Percentiles rank a stretch among this genome's conserved stretches.
Evolutionary conservation across 2,797 vertebrate genomes (phyloP).

Genomic region (Sebastes miniatus): DNA sequence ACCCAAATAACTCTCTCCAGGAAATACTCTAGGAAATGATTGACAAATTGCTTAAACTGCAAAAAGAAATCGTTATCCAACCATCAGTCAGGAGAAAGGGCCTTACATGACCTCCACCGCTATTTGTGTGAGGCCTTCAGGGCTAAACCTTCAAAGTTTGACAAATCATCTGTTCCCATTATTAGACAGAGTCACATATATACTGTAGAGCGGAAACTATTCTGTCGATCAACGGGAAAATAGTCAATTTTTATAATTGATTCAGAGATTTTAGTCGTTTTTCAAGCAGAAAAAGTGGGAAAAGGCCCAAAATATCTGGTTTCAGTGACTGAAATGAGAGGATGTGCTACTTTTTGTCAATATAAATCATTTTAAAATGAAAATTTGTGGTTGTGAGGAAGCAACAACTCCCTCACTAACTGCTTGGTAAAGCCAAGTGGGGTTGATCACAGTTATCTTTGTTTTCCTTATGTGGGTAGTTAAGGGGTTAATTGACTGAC

Average conservation of each 20-base stretch:
- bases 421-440: too few species aligned
- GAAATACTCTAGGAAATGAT: background rate
- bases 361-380: background rate
- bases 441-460: too few species aligned
- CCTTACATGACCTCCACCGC: background rate
- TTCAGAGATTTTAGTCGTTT: too few species aligned
- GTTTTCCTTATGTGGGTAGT: too few species aligned
- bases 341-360: background rate
- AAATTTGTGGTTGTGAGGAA: background rate
- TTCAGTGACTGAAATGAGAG: background rate
- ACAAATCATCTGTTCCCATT: background rate
- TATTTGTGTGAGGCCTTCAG: background rate
- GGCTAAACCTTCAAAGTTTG: background rate
- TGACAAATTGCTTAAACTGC: background rate
- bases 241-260: too few species aligned
- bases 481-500: too few species aligned
- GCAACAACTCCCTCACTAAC: too few species aligned
- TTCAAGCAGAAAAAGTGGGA: too few species aligned
- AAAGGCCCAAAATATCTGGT: background rate
- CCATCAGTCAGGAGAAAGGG: background rate
- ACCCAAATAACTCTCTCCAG: background rate
- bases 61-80: background rate
- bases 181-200: background rate
- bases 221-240: too few species aligned
- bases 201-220: too few species aligned